Base-by-base conservation (phyloP, 2,888 invertebrate species). In the Melitaea athalia region DNA sequence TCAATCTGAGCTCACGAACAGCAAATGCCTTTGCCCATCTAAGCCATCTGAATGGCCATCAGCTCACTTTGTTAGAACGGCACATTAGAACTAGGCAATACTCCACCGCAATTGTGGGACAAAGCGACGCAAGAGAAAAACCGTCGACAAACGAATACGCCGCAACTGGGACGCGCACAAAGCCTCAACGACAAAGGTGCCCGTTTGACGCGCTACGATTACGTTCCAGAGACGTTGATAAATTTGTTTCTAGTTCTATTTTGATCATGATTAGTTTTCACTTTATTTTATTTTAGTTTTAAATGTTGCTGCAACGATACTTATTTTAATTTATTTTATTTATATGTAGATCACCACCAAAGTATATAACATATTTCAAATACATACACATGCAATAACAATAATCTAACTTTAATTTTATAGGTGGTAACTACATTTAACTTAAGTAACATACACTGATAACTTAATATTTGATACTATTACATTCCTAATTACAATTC, bases 141-240 rank as follows among this genome's bases (percentile, higher is more conserved):
- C 66, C 72, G 50, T 59, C 69, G 68, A 70, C 73, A 72, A 72
- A 70, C 74, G 70, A 73, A 61, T 62, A 52, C 65, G 63, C 70
- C 59, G 67, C 72, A 74, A 74, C 69, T 76, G 69, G 76, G 71
- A 42, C 76, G 68, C 63, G 64, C 72, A 71, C 73, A 73, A 73
- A 73, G 75, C 53, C 61, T 50, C 50, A 31, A 12, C 42, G 64
- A 72, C 64, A 73, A 72, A 71, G 61, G 67, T 69, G 70, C 59
- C 70, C 70, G 63, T 69, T 71, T 70, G 67, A 71, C 69, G 67
- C 52, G 50, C 43, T 62, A 38, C 68, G 52, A 59, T 70, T 65
- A 50, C 63, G 55, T 31, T 53, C 45, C 31, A 33, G 45, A 12
- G 60, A 55, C 60, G 47, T 38, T 67, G 50, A 63, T 67, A 55